These are phyloP conservation scores for Mastomys natalensis DNA, from an alignment of 2,113 vertebrate species.

Conservation along the genomic window DNA sequence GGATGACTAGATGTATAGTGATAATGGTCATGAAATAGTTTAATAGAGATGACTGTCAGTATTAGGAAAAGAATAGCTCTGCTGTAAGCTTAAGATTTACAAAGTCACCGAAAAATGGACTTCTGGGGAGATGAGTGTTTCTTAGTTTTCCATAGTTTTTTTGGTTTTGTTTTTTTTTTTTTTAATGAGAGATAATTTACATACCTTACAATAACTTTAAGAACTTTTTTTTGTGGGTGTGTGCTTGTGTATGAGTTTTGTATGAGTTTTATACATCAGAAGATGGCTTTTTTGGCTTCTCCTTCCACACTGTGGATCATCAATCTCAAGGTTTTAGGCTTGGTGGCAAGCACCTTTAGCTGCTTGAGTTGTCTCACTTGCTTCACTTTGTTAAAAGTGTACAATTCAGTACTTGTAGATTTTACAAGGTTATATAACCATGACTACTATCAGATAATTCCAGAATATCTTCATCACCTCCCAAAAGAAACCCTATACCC, in stretches of 20 bases:
- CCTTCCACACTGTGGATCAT: neutral
- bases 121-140: neutral
- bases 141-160: neutral
- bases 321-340: neutral
- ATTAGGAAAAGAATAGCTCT: neutral
- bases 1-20: neutral
- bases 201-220: neutral
- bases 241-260: too few relatives aligned
- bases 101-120: neutral
- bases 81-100: conserved; percentile 31
- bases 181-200: neutral
- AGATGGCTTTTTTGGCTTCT: neutral
- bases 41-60: conserved; percentile 2
- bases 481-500: neutral
- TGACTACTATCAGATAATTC: conserved; percentile 34
- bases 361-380: neutral
- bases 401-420: neutral
- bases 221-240: neutral
- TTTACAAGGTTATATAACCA: neutral
- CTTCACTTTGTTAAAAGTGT: neutral
- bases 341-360: neutral
- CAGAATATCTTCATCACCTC: neutral
- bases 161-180: neutral
- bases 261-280: neutral
- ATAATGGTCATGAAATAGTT: neutral